A percentile compares a stretch with the other conserved stretches of the same genome.
Evolutionary conservation across 1,140 invertebrate genomes (phyloP).

Genomic region (Sinonovacula constricta): DNA sequence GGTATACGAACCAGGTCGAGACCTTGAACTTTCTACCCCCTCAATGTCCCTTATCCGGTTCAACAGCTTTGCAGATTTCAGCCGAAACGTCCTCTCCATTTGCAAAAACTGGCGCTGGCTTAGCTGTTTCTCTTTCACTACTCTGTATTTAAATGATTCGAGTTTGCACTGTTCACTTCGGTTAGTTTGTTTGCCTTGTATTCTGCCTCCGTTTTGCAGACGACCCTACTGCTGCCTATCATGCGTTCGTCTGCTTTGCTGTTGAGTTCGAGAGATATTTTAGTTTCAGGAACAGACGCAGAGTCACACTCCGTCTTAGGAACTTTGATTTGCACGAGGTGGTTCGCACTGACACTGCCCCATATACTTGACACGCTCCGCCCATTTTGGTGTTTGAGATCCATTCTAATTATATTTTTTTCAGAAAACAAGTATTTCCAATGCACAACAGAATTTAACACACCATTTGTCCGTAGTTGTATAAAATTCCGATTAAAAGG

Average conservation of each 20-base stretch:
- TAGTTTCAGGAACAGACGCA: slow-evolving; percentile 8
- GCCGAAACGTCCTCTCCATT: slow-evolving; percentile 23
- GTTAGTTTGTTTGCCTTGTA: slow-evolving; percentile 46
- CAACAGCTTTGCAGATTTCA: slow-evolving; percentile 26
- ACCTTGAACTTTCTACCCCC: neutral
- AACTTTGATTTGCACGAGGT: neutral
- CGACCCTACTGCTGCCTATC: slow-evolving; percentile 21
- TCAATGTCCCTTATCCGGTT: neutral
- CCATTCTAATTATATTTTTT: too few species aligned
- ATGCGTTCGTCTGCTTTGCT: slow-evolving; percentile 6
- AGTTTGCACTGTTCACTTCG: slow-evolving; percentile 38
- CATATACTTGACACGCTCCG: slow-evolving; percentile 27
- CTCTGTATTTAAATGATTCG: slow-evolving; percentile 4
- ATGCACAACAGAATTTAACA: too few species aligned
- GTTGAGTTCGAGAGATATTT: slow-evolving; percentile 8
- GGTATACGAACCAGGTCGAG: neutral
- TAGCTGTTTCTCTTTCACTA: slow-evolving; percentile 41
- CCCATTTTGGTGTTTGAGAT: too few species aligned
- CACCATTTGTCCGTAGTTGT: too few species aligned
- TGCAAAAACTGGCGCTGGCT: slow-evolving; percentile 7
- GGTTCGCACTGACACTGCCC: slow-evolving; percentile 15
- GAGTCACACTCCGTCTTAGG: neutral
- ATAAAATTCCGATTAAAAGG: too few species aligned
- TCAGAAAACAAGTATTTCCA: too few species aligned
- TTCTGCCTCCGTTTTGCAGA: slow-evolving; percentile 46